Conservation (phyloP, 1,140 invertebrate genomes). For the Atta texana region DNA sequence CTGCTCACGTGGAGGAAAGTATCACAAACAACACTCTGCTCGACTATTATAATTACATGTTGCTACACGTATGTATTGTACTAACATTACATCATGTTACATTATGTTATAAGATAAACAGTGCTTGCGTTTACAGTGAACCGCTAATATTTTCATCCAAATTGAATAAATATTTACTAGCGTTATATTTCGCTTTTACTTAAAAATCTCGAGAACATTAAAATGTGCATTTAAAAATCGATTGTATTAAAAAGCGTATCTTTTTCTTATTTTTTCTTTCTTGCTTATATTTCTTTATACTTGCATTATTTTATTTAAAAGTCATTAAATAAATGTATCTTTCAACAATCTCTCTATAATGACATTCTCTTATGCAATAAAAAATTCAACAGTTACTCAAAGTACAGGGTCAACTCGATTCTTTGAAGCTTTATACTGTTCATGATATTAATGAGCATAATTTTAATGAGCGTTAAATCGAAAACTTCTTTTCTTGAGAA, state of each 20-base stretch:
- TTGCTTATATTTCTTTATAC: background rate
- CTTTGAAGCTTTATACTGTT: background rate
- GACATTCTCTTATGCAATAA: background rate
- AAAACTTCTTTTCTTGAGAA: background rate
- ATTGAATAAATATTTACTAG: background rate
- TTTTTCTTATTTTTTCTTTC: background rate
- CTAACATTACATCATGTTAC: background rate
- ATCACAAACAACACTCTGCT: conserved; percentile 84
- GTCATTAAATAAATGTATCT: background rate
- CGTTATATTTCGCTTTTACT: background rate
- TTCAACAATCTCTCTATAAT: background rate
- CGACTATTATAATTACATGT: conserved; percentile 85
- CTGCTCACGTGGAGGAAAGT: conserved; percentile 87
- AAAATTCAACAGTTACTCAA: background rate
- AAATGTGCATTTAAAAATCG: background rate
- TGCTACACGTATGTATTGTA: conserved; percentile 77
- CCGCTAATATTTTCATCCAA: background rate
- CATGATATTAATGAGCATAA: background rate
- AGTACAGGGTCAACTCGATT: background rate
- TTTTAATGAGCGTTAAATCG: conserved; percentile 1
- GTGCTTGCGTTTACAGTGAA: background rate
- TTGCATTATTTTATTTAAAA: background rate
- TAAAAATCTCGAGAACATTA: background rate
- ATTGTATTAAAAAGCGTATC: background rate
- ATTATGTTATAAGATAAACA: background rate